Evolutionary conservation across 2,113 vertebrate species (phyloP).

Genomic region (Vicugna pacos): DNA sequence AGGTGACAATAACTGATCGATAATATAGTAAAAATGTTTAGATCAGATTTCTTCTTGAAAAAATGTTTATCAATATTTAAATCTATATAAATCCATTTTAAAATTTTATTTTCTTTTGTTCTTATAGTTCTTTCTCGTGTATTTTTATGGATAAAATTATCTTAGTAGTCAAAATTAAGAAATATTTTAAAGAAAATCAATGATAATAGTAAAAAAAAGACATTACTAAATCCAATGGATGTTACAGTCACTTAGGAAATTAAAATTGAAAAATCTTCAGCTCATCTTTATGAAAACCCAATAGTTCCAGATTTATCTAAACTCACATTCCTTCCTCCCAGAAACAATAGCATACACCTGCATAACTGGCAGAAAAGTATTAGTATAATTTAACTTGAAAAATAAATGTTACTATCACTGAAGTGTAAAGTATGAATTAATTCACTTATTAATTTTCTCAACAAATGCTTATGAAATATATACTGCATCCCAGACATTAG

Average conservation of each 20-base stretch:
- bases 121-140: not conserved
- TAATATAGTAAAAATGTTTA: not conserved
- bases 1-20: not conserved
- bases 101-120: not conserved
- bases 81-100: not conserved
- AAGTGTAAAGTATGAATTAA: not conserved
- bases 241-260: not conserved
- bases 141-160: not conserved
- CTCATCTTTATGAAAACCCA: not conserved
- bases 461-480: not conserved
- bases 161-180: not conserved
- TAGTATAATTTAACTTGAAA: not conserved
- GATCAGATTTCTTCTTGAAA: not conserved
- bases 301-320: not conserved
- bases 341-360: not conserved
- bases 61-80: not conserved
- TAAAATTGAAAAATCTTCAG: not conserved
- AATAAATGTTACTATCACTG: not conserved
- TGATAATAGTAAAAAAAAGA: not conserved
- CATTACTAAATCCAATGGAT: conserved; percentile 6
- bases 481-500: not conserved
- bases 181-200: not conserved
- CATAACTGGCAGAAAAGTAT: not conserved
- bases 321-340: not conserved
- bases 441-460: not conserved